phyloP scores from a whole-genome alignment of 2,113 vertebrate genomes.

The Sander lucioperca region DNA sequence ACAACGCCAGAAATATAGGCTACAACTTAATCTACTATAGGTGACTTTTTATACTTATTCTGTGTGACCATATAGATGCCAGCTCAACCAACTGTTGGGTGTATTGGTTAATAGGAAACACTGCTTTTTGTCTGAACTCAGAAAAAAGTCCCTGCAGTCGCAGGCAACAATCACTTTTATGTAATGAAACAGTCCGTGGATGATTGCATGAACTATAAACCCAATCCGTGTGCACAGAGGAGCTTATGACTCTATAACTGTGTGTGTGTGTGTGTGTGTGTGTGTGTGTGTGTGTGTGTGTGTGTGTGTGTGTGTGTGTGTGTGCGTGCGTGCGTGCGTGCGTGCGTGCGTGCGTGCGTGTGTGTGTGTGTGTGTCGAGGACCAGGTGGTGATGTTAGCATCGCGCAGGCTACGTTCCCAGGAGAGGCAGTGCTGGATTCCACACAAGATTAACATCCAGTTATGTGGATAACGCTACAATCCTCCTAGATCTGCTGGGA shows the following conservation, averaged over 20 bases:
- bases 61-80: neutral
- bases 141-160: neutral
- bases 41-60: neutral
- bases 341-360: constrained; percentile 43
- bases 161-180: constrained; percentile 37
- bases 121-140: neutral
- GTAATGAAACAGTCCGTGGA: constrained; percentile 31
- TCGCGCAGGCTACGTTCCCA: constrained; percentile 27
- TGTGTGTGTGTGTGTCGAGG: constrained; percentile 11
- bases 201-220: constrained; percentile 44
- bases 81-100: neutral
- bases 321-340: too few relatives aligned
- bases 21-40: neutral
- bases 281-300: constrained; percentile 46
- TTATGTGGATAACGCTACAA: constrained; percentile 74
- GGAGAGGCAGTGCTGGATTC: constrained; percentile 67
- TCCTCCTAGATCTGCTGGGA: constrained; percentile 60
- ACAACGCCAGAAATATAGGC: neutral
- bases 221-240: constrained; percentile 39
- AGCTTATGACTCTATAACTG: constrained; percentile 49
- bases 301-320: constrained; percentile 35
- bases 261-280: constrained; percentile 36
- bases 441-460: constrained; percentile 71
- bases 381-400: constrained; percentile 58
- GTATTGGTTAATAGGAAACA: neutral